These are phyloP conservation scores for Aurelia aurita complex sp. Pacific DNA, from an alignment of 30 jellyfish, hydroid and myxozoan species.

Conservation along the genomic window DNA sequence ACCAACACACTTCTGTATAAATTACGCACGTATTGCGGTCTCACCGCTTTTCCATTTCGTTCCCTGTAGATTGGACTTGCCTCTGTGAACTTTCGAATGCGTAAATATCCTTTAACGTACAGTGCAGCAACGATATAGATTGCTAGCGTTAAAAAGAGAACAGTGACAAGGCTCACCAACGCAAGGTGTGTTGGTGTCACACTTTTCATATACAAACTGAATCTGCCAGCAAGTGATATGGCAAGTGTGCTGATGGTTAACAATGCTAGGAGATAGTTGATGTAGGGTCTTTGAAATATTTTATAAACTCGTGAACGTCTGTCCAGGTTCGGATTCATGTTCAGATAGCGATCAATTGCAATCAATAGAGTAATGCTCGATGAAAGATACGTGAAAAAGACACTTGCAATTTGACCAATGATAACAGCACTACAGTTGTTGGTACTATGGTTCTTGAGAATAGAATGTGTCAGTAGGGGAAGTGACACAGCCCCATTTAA, in stretches of 20 bases:
- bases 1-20: no score
- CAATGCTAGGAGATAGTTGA: no score
- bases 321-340: conserved; percentile 6
- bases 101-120: conserved; percentile 12
- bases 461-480: no score
- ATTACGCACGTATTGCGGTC: not conserved
- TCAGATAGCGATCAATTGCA: conserved; percentile 40
- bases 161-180: no score
- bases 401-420: not conserved
- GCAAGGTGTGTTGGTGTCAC: no score
- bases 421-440: not conserved
- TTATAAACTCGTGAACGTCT: no score
- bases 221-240: no score
- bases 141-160: no score
- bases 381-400: not conserved
- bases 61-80: conserved; percentile 19
- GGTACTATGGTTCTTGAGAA: not conserved
- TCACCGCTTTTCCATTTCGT: no score
- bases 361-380: not conserved
- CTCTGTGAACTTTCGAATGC: not conserved
- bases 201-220: no score
- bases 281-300: no score
- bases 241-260: no score
- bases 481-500: conserved; percentile 17
- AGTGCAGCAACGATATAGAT: not conserved